Evolutionary conservation across 2,113 vertebrate genomes (phyloP).

Genomic region (Melanocharis versteri): DNA sequence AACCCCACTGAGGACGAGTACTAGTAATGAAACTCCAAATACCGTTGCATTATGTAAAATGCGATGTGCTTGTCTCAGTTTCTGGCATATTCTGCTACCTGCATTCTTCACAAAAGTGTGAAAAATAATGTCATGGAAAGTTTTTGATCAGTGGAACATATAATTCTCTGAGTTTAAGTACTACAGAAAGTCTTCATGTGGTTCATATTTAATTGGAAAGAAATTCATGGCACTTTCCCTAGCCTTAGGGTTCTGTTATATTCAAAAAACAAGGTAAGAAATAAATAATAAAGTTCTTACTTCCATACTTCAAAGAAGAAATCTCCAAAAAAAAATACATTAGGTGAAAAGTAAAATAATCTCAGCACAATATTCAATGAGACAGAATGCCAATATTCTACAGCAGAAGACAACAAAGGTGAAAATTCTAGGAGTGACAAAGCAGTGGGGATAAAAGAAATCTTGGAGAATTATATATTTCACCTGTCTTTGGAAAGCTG

Average conservation of each 20-base stretch:
- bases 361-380: background rate
- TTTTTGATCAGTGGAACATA: background rate
- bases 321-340: background rate
- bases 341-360: background rate
- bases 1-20: background rate
- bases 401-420: background rate
- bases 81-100: background rate
- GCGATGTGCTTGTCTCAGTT: background rate
- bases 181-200: background rate
- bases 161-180: background rate
- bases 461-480: background rate
- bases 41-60: background rate
- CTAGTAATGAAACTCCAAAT: background rate
- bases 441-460: background rate
- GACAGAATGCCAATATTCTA: background rate
- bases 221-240: background rate
- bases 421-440: background rate
- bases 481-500: background rate
- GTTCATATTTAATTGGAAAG: slow-evolving; percentile 21
- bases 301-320: background rate
- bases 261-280: background rate
- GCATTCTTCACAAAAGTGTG: background rate
- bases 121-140: background rate
- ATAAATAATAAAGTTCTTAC: background rate
- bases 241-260: background rate